Evolutionary conservation across 1,140 invertebrate genomes (phyloP).

Genomic region (Cotesia typhae): DNA sequence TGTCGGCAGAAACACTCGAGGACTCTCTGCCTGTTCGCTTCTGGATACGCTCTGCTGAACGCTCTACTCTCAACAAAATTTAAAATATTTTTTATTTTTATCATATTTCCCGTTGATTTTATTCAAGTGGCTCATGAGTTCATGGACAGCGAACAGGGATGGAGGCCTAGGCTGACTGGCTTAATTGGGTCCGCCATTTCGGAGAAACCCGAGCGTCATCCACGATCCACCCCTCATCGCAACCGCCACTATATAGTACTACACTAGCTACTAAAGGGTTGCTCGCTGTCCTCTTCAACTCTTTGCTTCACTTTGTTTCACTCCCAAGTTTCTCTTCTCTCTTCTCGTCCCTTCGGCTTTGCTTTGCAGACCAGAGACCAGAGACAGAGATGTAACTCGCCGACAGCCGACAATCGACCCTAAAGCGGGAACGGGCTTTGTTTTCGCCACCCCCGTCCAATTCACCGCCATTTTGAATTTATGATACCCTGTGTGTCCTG

Average conservation of each 20-base stretch:
- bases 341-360: too few relatives aligned
- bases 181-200: constrained; percentile 67
- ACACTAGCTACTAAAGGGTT: constrained; percentile 58
- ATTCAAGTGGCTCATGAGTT: constrained; percentile 10
- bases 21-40: too few relatives aligned
- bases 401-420: too few relatives aligned
- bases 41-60: too few relatives aligned
- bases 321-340: constrained; percentile 42
- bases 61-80: too few relatives aligned
- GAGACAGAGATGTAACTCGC: too few relatives aligned
- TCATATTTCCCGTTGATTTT: constrained; percentile 19
- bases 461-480: constrained; percentile 64
- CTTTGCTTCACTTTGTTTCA: constrained; percentile 62
- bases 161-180: constrained; percentile 23
- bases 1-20: too few relatives aligned
- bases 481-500: constrained; percentile 56
- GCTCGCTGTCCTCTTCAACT: constrained; percentile 36
- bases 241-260: too few relatives aligned
- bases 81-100: too few relatives aligned
- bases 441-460: too few relatives aligned
- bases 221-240: constrained; percentile 39
- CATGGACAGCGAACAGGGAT: constrained; percentile 25
- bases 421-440: too few relatives aligned
- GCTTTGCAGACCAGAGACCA: constrained; percentile 30
- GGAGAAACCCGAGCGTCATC: constrained; percentile 51